A percentile compares a stretch with the other conserved stretches of the same genome.
Evolutionary conservation across 2,113 vertebrate species (phyloP).

Genomic region (Pardalotus punctatus): DNA sequence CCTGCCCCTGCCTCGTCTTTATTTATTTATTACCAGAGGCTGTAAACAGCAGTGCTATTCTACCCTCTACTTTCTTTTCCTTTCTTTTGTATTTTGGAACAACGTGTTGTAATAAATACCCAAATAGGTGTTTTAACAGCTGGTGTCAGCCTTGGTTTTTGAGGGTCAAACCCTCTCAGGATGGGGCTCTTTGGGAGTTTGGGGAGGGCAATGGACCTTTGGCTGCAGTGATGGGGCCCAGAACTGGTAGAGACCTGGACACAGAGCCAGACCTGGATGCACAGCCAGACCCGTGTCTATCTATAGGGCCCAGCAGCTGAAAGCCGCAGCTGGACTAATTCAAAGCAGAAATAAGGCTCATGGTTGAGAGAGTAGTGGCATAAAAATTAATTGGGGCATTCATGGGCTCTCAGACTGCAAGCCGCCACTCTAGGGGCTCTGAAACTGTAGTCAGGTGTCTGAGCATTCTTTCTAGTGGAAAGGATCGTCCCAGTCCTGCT

Average conservation of each 20-base stretch:
- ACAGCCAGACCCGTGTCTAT: not conserved
- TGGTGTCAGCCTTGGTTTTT: conserved; percentile 56
- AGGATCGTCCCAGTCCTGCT: not conserved
- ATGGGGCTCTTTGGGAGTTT: not conserved
- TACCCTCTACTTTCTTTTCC: conserved; percentile 71
- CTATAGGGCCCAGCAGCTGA: not conserved
- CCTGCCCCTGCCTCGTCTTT: conserved; percentile 44
- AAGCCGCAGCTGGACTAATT: not conserved
- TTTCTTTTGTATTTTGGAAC: conserved; percentile 75
- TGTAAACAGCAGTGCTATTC: conserved; percentile 73
- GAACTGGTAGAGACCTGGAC: not conserved
- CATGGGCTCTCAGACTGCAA: not conserved
- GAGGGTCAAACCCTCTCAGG: not conserved
- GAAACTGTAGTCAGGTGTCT: not conserved
- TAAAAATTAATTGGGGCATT: not conserved
- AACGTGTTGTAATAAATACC: conserved; percentile 74
- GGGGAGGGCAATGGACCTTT: not conserved
- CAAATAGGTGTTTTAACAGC: conserved; percentile 69
- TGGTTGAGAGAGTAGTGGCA: not conserved
- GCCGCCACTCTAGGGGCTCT: not conserved
- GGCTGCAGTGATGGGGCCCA: not conserved
- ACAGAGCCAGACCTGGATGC: not conserved
- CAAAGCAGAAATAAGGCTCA: not conserved
- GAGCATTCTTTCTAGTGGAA: not conserved
- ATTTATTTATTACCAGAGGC: conserved; percentile 68